Evolutionary conservation across 1,140 invertebrate genomes (phyloP), one percentile per base, ranked within the genome.

Genomic region (Lucilia sericata): DNA sequence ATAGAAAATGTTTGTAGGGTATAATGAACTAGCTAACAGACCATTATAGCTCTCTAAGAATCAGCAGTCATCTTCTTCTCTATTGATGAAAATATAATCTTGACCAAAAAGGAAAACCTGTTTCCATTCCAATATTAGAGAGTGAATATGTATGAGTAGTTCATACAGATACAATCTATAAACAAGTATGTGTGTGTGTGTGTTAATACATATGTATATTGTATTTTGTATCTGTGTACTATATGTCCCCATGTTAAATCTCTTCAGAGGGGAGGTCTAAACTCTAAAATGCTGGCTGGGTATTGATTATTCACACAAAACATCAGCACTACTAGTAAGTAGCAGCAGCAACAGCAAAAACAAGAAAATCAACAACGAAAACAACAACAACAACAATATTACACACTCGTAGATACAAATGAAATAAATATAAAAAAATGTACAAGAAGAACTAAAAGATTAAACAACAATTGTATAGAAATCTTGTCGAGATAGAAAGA

Each of bases 1-100:
- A n/a, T n/a, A n/a, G n/a, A n/a, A n/a, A n/a, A n/a, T n/a, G n/a
- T n/a, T n/a, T n/a, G n/a, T n/a, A n/a, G n/a, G n/a, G n/a, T n/a
- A n/a, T 60, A n/a, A n/a, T 60, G 13, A 60, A 60, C 51, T 60
- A 60, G 14, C 36, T 60, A 60, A 13, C 55, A 60, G 55, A 60
- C 55, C 55, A 60, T 60, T 60, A n/a, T 2, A n/a, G 55, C 55
- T 60, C 65, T 70, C 65, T 70, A 19, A 70, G 19, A 70, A 70
- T 70, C 19, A 70, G 65, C 65, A 36, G 13, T 76, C 76, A 80
- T 80, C 42, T 80, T 76, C 76, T 51, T 80, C 42, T 80, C 76
- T 47, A 25, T 51, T 17, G 74, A 76, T 80, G 42, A 2, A 78
- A 78, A 34, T 36, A 30, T n/a, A 36, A 17, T 78, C 34, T 42